phyloP scores from a whole-genome alignment of 1,140 invertebrate genomes.

The Drosophila busckii region DNA sequence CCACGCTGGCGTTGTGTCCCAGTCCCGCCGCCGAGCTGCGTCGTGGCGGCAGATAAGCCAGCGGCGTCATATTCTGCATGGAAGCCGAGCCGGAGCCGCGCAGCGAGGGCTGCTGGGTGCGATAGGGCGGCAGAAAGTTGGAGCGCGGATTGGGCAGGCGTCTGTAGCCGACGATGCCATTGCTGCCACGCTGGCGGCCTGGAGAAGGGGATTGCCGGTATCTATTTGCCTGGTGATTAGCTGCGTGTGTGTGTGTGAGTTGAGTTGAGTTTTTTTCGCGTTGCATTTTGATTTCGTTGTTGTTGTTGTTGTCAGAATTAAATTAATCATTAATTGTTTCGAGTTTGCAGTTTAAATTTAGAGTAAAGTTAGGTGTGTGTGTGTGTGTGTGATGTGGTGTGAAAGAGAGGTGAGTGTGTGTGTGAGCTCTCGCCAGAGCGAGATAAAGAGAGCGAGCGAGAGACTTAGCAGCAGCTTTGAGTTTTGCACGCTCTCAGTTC shows the following conservation, averaged over 20 bases:
- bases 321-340: conserved; percentile 53
- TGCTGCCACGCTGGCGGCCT: conserved; percentile 80
- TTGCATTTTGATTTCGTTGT: too few species aligned
- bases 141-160: conserved; percentile 56
- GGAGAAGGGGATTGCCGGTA: conserved; percentile 83
- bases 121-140: conserved; percentile 62
- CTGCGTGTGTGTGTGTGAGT: conserved; percentile 77
- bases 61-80: conserved; percentile 67
- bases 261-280: too few species aligned
- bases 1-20: conserved; percentile 45
- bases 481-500: too few species aligned
- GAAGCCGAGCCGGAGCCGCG: conserved; percentile 48
- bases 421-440: too few species aligned
- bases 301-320: conserved; percentile 69
- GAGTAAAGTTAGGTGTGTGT: conserved; percentile 26
- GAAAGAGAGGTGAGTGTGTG: background rate
- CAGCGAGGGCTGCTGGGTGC: conserved; percentile 62
- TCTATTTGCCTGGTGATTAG: conserved; percentile 79
- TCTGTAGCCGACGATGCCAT: conserved; percentile 79
- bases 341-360: conserved; percentile 22
- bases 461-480: too few species aligned
- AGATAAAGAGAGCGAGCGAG: background rate
- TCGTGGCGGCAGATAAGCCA: conserved; percentile 49
- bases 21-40: conserved; percentile 66
- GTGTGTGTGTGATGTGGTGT: conserved; percentile 10